Conservation (phyloP, 64 coral and sea anemone genomes). For the Montipora foliosa region DNA sequence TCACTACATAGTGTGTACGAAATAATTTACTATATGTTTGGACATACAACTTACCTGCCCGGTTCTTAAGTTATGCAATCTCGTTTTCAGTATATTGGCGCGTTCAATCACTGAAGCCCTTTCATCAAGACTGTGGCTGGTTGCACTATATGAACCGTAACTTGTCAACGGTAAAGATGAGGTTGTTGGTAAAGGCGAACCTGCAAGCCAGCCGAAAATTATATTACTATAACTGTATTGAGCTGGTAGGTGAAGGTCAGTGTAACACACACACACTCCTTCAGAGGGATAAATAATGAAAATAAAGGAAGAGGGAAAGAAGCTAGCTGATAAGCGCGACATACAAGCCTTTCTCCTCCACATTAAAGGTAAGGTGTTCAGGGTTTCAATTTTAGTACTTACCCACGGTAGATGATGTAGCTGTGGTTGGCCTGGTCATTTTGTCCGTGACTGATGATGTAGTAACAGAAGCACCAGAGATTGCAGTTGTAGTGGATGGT, state of each 20-base stretch:
- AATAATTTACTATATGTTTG: too few species aligned
- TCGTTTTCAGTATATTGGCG: background rate
- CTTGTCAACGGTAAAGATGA: slow-evolving; percentile 15
- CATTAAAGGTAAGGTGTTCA: too few species aligned
- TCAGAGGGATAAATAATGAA: too few species aligned
- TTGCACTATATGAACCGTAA: background rate
- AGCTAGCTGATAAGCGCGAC: too few species aligned
- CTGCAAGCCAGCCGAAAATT: background rate
- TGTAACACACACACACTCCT: too few species aligned
- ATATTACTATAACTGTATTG: too few species aligned
- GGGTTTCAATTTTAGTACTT: background rate
- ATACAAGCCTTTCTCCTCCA: too few species aligned
- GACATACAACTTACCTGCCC: background rate
- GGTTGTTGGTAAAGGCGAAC: background rate
- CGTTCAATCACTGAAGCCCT: background rate
- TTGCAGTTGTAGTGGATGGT: background rate
- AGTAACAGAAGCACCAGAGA: background rate
- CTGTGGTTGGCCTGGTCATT: background rate
- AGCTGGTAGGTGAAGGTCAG: background rate
- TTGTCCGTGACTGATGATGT: background rate
- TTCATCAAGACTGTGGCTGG: background rate
- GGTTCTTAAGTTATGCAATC: slow-evolving; percentile 10
- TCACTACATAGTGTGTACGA: too few species aligned
- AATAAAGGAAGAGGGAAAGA: too few species aligned
- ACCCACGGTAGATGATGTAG: background rate